Evolutionary conservation across 2,888 invertebrate genomes (phyloP).

Genomic region (Myathropa florea): DNA sequence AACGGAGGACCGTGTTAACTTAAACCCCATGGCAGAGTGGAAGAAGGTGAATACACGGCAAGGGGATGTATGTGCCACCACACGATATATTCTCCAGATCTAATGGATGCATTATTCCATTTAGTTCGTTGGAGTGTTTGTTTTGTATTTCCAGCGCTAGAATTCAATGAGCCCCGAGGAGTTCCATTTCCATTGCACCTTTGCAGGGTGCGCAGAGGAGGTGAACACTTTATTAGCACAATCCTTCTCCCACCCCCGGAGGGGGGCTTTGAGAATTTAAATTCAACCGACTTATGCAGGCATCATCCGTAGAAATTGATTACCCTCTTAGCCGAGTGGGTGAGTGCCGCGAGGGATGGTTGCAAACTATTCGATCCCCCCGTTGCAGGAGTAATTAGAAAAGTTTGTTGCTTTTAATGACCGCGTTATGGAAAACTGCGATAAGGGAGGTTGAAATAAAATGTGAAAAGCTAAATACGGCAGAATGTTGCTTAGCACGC

Average conservation of each 20-base stretch:
- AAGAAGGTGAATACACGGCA: background rate
- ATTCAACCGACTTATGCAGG: constrained; percentile 63
- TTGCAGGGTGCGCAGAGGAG: background rate
- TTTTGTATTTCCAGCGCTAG: constrained; percentile 21
- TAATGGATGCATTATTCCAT: constrained; percentile 66
- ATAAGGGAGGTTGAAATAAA: constrained; percentile 35
- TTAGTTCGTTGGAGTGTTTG: constrained; percentile 6
- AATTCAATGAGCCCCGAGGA: constrained; percentile 28
- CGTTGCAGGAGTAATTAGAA: constrained; percentile 55
- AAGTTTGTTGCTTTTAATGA: constrained; percentile 63
- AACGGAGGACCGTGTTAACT: background rate
- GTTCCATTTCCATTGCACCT: constrained; percentile 39
- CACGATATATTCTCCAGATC: background rate
- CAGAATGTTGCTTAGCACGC: background rate
- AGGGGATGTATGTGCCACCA: background rate
- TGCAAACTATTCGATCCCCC: background rate
- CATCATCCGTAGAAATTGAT: constrained; percentile 39
- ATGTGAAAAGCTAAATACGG: background rate
- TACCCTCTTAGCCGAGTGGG: constrained; percentile 5
- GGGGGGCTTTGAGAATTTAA: constrained; percentile 54
- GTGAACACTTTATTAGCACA: constrained; percentile 58
- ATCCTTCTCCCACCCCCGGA: no score
- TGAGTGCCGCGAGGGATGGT: background rate
- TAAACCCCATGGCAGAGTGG: no score
- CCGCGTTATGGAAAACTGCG: constrained; percentile 51